These are phyloP conservation scores for Platysternon megacephalum DNA, from an alignment of 2,113 vertebrate species.

Conservation along the genomic window DNA sequence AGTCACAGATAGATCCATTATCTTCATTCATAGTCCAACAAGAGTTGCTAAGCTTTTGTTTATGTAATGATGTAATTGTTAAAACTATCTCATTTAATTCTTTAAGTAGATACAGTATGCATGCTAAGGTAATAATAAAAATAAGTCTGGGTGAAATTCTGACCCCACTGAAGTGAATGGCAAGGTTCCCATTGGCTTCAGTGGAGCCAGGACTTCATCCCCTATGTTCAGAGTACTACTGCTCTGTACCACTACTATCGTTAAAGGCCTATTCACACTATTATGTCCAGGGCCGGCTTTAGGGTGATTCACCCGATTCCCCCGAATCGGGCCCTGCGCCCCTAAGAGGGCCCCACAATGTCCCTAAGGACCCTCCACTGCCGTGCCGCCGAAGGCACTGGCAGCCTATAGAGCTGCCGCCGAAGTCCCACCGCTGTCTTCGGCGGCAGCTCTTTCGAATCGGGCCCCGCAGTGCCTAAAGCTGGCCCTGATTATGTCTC, in stretches of 20 bases:
- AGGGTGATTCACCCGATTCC: too few species aligned
- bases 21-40: not conserved
- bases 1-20: not conserved
- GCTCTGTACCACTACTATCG: not conserved
- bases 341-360: too few species aligned
- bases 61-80: not conserved
- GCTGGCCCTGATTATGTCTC: not conserved
- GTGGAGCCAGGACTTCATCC: not conserved
- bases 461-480: too few species aligned
- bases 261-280: not conserved
- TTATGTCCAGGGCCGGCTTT: too few species aligned
- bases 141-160: not conserved
- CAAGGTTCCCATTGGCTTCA: conserved; percentile 3
- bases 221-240: not conserved
- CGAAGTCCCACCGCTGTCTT: too few species aligned
- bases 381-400: too few species aligned
- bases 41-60: not conserved
- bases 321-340: too few species aligned
- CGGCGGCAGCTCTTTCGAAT: too few species aligned
- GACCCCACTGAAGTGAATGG: not conserved
- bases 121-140: not conserved
- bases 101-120: not conserved
- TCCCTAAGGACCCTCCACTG: too few species aligned
- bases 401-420: too few species aligned
- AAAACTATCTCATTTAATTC: not conserved